phyloP scores from a whole-genome alignment of 2,888 invertebrate species.

The Tinea semifulvella region DNA sequence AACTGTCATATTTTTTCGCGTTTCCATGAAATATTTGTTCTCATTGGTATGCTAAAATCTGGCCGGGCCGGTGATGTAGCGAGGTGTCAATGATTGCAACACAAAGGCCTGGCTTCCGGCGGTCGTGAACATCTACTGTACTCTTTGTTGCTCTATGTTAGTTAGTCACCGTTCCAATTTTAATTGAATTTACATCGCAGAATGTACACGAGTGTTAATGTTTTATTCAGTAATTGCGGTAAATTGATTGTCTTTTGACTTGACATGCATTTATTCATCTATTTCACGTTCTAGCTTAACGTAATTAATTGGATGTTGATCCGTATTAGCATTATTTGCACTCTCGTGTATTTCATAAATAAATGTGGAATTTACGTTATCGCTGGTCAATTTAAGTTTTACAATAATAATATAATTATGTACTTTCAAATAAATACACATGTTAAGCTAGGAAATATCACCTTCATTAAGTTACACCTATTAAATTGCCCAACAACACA shows the following conservation, averaged over 20 bases:
- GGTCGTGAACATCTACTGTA: conserved; percentile 35
- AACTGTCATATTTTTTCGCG: conserved; percentile 54
- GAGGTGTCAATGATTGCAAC: conserved; percentile 63
- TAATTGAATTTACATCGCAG: conserved; percentile 13
- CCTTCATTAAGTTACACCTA: not conserved
- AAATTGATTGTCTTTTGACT: conserved; percentile 8
- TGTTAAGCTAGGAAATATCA: not conserved
- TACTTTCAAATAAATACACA: too few relatives aligned
- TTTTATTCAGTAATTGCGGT: conserved; percentile 9
- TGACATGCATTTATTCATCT: conserved; percentile 14
- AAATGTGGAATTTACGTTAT: not conserved
- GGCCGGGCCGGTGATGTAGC: conserved; percentile 43
- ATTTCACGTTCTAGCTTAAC: conserved; percentile 12
- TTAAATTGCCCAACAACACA: conserved; percentile 5
- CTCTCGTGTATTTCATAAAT: not conserved
- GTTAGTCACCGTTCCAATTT: conserved; percentile 50
- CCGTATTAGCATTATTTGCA: not conserved
- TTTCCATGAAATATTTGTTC: conserved; percentile 47
- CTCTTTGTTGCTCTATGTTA: conserved; percentile 44
- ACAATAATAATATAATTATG: too few relatives aligned
- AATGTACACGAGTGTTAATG: conserved; percentile 7
- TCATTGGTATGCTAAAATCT: conserved; percentile 41
- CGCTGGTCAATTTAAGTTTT: not conserved
- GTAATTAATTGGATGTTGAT: conserved; percentile 13
- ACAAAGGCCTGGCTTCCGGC: conserved; percentile 60